A percentile compares a stretch with the other conserved stretches of the same genome.
phyloP scores from a whole-genome alignment of 2,797 vertebrate species.

The Molossus molossus region DNA sequence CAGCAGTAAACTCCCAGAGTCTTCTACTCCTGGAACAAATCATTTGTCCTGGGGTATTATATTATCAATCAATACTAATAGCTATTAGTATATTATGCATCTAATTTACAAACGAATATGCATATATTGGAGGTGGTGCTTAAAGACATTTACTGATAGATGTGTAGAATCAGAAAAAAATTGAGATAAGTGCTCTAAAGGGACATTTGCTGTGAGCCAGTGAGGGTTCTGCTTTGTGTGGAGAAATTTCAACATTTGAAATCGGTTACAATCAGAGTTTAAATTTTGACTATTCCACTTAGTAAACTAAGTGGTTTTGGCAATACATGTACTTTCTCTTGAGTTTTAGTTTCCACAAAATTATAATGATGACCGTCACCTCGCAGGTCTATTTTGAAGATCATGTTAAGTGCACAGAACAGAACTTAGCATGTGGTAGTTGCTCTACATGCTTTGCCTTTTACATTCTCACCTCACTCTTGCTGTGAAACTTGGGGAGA shows the following conservation, averaged over 20 bases:
- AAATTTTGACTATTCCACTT: background rate
- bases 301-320: background rate
- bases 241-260: background rate
- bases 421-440: background rate
- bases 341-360: conserved; percentile 14
- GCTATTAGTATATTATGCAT: background rate
- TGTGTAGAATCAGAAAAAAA: background rate
- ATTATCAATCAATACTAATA: background rate
- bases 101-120: background rate
- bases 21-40: conserved; percentile 18
- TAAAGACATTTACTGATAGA: background rate
- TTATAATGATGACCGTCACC: background rate
- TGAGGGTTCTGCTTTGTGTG: conserved; percentile 1
- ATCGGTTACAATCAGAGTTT: background rate
- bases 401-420: background rate
- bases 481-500: background rate
- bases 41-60: background rate
- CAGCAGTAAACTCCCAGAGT: background rate
- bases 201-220: background rate
- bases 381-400: background rate
- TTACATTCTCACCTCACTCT: background rate
- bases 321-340: background rate
- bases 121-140: background rate
- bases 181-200: background rate
- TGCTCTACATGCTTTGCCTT: background rate